Evolutionary conservation across 2,888 invertebrate species (phyloP).

Genomic region (Zele albiditarsus): DNA sequence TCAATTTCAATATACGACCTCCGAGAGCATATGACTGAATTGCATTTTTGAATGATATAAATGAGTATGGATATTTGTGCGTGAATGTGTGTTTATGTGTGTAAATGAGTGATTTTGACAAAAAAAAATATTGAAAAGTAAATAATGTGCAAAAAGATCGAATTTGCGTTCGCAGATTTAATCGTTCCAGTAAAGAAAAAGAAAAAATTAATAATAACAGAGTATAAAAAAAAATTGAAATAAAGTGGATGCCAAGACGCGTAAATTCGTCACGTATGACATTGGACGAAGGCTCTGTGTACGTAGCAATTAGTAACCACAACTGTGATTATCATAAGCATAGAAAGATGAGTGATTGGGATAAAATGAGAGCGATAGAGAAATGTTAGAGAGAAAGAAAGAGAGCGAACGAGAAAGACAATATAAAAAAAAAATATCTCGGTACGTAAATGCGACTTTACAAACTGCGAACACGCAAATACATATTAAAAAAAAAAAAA

Average conservation of each 20-base stretch:
- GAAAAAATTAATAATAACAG: constrained; percentile 1
- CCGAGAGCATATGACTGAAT: constrained; percentile 21
- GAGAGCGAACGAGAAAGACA: constrained; percentile 46
- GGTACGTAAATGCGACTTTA: constrained; percentile 34
- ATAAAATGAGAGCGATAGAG: constrained; percentile 28
- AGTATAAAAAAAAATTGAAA: constrained; percentile 3
- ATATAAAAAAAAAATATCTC: constrained; percentile 36
- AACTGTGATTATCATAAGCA: constrained; percentile 69
- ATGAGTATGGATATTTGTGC: constrained; percentile 8
- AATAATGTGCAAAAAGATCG: constrained; percentile 25
- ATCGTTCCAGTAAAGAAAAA: constrained; percentile 39
- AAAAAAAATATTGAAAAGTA: constrained; percentile 18
- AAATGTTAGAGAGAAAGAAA: constrained; percentile 32
- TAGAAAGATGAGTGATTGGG: constrained; percentile 52
- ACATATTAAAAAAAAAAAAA: constrained; percentile 41
- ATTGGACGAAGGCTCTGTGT: constrained; percentile 64
- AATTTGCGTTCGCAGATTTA: constrained; percentile 44
- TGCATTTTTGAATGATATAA: constrained; percentile 24
- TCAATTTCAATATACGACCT: constrained; percentile 11
- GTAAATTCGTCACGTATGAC: constrained; percentile 59
- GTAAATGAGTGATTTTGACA: neutral
- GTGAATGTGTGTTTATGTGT: constrained; percentile 15
- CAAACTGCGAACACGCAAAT: constrained; percentile 32
- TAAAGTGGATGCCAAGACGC: constrained; percentile 40
- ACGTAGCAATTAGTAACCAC: constrained; percentile 67